phyloP scores from a whole-genome alignment of 1,140 invertebrate genomes.

The Drosophila sp. region DNA sequence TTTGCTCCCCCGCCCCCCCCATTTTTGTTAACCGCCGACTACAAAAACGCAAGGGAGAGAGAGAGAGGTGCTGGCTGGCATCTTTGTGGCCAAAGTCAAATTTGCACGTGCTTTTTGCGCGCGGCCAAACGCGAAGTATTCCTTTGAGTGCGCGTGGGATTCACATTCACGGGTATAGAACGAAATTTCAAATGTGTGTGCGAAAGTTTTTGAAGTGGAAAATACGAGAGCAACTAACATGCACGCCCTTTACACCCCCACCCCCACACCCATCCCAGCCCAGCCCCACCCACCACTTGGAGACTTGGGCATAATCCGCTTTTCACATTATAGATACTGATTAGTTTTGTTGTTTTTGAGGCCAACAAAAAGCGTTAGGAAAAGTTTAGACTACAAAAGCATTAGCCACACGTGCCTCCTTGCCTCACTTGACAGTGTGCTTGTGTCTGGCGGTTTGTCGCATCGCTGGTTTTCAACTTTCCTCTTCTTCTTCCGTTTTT shows the following conservation, averaged over 20 bases:
- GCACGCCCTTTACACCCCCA: background rate
- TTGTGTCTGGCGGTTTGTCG: conserved; percentile 26
- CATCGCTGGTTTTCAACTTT: conserved; percentile 32
- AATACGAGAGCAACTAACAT: conserved; percentile 6
- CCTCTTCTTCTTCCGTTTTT: background rate
- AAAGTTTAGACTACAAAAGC: conserved; percentile 9
- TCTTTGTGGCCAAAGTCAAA: conserved; percentile 29
- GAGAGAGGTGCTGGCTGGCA: background rate
- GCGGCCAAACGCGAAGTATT: conserved; percentile 41
- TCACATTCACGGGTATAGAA: conserved; percentile 23
- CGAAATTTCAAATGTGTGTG: conserved; percentile 46
- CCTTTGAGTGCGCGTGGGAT: conserved; percentile 49
- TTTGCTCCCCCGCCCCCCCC: no score
- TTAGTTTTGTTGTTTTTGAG: conserved; percentile 7
- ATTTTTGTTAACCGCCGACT: conserved; percentile 9
- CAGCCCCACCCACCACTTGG: background rate
- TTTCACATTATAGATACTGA: conserved; percentile 2
- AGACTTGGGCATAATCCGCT: background rate
- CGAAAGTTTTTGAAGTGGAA: conserved; percentile 10
- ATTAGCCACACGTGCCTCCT: conserved; percentile 14
- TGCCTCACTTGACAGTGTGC: background rate
- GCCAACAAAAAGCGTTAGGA: background rate
- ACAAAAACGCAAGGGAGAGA: conserved; percentile 23
- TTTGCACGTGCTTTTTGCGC: conserved; percentile 49
- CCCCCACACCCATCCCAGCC: background rate